Base-by-base conservation (phyloP, 2,888 invertebrate genomes). In the Salticus scenicus region DNA sequence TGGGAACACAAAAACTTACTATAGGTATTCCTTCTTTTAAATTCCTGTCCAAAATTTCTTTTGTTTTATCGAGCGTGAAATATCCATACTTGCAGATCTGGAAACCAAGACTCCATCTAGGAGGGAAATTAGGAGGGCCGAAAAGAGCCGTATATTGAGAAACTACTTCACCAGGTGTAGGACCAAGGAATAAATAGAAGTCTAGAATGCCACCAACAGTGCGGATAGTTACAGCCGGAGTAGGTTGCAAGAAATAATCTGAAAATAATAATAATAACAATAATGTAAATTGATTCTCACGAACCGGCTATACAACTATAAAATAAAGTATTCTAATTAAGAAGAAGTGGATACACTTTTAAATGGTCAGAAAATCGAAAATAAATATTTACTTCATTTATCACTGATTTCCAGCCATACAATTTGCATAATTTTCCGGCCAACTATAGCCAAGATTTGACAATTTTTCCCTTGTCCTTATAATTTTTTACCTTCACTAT, bases 21-120 rank as follows among this genome's bases (percentile, higher is more conserved):
- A 95, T 93, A 72, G 95, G 95, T 90, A 96, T 95, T 17, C 94
- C 94, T 31, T 95, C 95, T 82, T 94, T 93, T 87, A 94, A 92
- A 87, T 94, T 96, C 87, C 93, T 92, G 89, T 94, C 92, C 94
- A 94, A 94, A 0, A 95, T 94, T 87, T 92, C 92, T 87, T 92
- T 92, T 0, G 95, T 95, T 17, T 93, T 92, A 81, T 94, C 94
- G 82, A 95, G 90, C 28, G 93, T 93, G 71, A 93, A 93, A 90
- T 95, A 95, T 30, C 94, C 94, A 89, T 24, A 87, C 78, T 30
- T 89, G 93, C 96, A 95, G 37, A 92, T 89, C 88, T 93, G 92
- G 7, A 92, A 90, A n/a, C 92, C 92, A 27, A 93, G 88, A 0
- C 90, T 89, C 92, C 92, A 93, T 77, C 90, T 90, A 1, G 92